Base-by-base conservation (phyloP, 2,888 invertebrate genomes). In the Torymus tubicola region DNA sequence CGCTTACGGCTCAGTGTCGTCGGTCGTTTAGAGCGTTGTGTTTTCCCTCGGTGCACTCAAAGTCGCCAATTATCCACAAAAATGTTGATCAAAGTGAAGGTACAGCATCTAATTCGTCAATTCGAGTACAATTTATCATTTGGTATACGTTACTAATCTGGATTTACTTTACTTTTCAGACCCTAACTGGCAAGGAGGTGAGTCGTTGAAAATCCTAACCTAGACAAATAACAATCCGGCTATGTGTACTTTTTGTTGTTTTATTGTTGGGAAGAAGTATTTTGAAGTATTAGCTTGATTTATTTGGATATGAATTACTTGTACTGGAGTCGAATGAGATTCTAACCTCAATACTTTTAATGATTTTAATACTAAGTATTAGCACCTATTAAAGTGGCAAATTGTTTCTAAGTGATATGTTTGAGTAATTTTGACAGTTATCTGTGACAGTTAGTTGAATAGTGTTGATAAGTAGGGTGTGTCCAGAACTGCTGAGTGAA, bases 21-120 rank as follows among this genome's bases (percentile, higher is more conserved):
- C 55, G 61, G 61, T 69, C 57, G 52, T 69, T 58, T 50, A n/a
- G 52, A 64, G 11, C 55, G 11, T 52, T 76, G 31, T 31, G 31
- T 31, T 31, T 31, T 31, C 31, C 31, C 31, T 31, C 31, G 31
- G 31, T 31, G 5, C 31, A 31, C 31, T 31, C 31, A 31, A 24
- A 31, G 31, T 31, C 31, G 31, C 31, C 31, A 69, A 69, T 72
- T 58, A 60, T 50, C n/a, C 65, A 58, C 82, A 88, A 94, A 91
- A 87, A 95, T 96, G 96, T 91, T 96, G 92, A 96, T 96, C 89
- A 96, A 96, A 94, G 96, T 96, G 52, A 96, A 96, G 94, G 95
- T 95, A 92, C 91, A 89, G 84, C 78, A 81, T 76, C 78, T 52
- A 85, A 83, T 84, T 80, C 75, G 85, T 78, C 14, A 60, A 8